Conservation (phyloP, 2,113 vertebrate species). For the Eublepharis macularius region DNA sequence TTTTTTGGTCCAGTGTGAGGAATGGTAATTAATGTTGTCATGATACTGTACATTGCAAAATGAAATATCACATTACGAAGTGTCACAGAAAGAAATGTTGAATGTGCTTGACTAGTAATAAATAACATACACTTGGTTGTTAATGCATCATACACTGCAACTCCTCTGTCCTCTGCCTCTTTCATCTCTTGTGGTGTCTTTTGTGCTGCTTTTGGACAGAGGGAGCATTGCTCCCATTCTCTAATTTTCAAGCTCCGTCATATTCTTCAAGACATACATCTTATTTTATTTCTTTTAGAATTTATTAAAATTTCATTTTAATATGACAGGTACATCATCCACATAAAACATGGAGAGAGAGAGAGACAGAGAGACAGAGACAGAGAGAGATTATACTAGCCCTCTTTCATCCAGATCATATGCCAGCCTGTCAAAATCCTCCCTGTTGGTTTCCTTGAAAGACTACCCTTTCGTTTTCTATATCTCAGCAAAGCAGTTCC, state of each 20-base stretch:
- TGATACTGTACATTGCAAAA: not conserved
- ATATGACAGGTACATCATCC: not conserved
- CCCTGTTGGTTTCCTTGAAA: not conserved
- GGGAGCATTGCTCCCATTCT: not conserved
- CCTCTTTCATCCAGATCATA: not conserved
- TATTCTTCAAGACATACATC: not conserved
- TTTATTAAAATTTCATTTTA: not conserved
- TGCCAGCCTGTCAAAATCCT: not conserved
- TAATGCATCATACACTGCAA: not conserved
- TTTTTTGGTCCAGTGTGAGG: not conserved
- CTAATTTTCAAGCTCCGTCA: not conserved
- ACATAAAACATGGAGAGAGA: not conserved
- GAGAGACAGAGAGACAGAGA: too few species aligned
- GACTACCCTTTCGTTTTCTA: not conserved
- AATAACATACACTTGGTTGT: not conserved
- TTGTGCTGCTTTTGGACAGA: not conserved
- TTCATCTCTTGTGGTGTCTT: not conserved
- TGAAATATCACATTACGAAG: not conserved
- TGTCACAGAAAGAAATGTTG: not conserved
- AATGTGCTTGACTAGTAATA: not conserved
- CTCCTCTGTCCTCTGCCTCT: not conserved
- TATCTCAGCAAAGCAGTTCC: not conserved
- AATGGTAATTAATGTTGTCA: not conserved
- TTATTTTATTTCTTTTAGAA: not conserved
- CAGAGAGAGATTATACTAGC: too few species aligned